Conservation (phyloP, 2,113 vertebrate genomes). For the Sphaerodactylus townsendi region DNA sequence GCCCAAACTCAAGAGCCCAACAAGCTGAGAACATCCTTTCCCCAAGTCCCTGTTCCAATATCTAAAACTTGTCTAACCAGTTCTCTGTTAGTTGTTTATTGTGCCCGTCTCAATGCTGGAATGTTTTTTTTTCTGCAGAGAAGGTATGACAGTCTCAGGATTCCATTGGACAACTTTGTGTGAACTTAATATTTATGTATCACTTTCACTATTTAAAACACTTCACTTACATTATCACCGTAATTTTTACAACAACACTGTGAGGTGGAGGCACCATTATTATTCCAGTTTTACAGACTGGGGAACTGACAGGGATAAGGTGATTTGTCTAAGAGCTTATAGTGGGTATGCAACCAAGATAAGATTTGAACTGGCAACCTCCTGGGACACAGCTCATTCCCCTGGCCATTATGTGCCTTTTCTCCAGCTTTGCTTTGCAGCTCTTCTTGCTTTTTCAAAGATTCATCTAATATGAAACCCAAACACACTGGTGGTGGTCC, state of each 20-base stretch:
- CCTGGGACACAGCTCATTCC: no score
- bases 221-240: no score
- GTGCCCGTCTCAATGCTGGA: background rate
- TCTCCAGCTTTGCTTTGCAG: background rate
- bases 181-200: no score
- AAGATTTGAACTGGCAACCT: no score
- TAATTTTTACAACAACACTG: no score
- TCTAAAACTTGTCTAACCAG: background rate
- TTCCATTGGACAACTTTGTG: background rate
- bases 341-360: no score
- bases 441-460: background rate
- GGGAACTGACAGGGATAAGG: no score
- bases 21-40: background rate
- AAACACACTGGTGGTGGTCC: conserved; percentile 19
- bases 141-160: background rate
- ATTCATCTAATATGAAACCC: background rate
- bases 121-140: background rate
- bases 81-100: background rate
- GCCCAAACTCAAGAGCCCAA: background rate
- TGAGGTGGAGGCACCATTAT: no score
- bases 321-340: no score
- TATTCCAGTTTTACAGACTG: no score
- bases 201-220: no score
- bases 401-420: background rate
- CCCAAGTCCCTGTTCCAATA: background rate